Base-by-base conservation (phyloP, 2,113 vertebrate genomes). In the Jaculus jaculus region DNA sequence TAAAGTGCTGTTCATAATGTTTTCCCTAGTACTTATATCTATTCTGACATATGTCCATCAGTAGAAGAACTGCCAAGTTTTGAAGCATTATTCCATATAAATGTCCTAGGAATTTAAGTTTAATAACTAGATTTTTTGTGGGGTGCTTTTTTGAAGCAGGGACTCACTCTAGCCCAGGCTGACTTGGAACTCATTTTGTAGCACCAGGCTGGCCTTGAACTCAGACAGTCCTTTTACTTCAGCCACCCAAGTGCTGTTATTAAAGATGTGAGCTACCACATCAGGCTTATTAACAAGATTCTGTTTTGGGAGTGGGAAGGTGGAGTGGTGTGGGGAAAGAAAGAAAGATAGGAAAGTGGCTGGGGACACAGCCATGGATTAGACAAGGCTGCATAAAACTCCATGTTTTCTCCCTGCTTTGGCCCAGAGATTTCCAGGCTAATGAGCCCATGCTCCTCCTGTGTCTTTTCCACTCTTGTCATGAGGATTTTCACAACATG, bases 401-500 rank as follows among this genome's bases (percentile, higher is more conserved):
- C 93, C 87, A 39, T 94, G 88, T 96, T 97, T 96, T 94, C 83
- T 74, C 77, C 92, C 81, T 96, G 58, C 91, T 80, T 94, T 97
- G 95, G 96, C 94, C 88, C 90, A 97, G 97, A 96, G 97, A 98
- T 97, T 98, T 97, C 97, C 96, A 96, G 98, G 96, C 97, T 98
- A 98, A 97, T 97, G 97, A 98, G 97, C 97, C 98, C 97, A 97
- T 54, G 97, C 97, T 97, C 97, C 97, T 97, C 97, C 97, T 95
- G 90, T 96, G 96, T 97, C 97, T 98, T n/a, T n/a, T 98, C 96
- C 80, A 97, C 89, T 96, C 94, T 97, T 97, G 97, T 97, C 91
- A 74, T 98, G 96, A 97, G 54, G 79, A 98, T 98, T 98, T 98
- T 98, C 98, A 97, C 96, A 97, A 98, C 98, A 98, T 98, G 96